Evolutionary conservation across 2,888 invertebrate species (phyloP), one percentile per base, ranked within the genome.

Genomic region (Meiosimyza decipiens): DNA sequence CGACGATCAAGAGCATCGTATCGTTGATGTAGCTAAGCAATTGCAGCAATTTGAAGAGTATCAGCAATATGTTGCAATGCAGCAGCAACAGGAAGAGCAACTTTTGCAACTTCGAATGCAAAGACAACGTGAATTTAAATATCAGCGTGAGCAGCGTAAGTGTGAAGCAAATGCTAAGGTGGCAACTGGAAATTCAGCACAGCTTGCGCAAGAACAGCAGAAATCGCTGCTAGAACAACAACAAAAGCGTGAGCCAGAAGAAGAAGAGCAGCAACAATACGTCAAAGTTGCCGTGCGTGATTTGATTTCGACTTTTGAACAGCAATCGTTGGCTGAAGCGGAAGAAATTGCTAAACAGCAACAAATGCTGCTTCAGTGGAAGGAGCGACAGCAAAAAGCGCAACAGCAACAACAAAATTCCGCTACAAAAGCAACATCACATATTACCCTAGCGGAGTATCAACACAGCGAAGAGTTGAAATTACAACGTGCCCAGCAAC

Each of bases 291-390:
- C 88, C 40, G 88, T 89, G 1, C 88, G 84, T 75, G 82, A 86
- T 64, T 81, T 92, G 50, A 91, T 92, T 65, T 88, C 89, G 74
- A 89, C 89, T 77, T 92, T 91, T 78, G 91, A 92, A 79, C 89
- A 91, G 79, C 90, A 90, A n/a, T 88, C 88, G n/a, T 85, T 89
- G 82, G 90, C 90, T 1, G 74, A 67, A 11, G 73, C 71, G 6
- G 72, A 76, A 64, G 75, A 77, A 71, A 18, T 73, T 81, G 72
- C 68, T 4, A 71, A 69, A 7, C 71, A 75, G 7, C 55, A 57
- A 16, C 28, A 59, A 33, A 47, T 18, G 40, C 13, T 66, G 16
- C 54, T 16, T 7, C 28, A 28, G 4, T 66, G 54, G 54, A 66
- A 66, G 28, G 51, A 50, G 7, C 55, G 63, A 15, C 49, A 54